These are phyloP conservation scores for Cephalopholis sonnerati DNA, from an alignment of 2,113 vertebrate species.

Conservation along the genomic window DNA sequence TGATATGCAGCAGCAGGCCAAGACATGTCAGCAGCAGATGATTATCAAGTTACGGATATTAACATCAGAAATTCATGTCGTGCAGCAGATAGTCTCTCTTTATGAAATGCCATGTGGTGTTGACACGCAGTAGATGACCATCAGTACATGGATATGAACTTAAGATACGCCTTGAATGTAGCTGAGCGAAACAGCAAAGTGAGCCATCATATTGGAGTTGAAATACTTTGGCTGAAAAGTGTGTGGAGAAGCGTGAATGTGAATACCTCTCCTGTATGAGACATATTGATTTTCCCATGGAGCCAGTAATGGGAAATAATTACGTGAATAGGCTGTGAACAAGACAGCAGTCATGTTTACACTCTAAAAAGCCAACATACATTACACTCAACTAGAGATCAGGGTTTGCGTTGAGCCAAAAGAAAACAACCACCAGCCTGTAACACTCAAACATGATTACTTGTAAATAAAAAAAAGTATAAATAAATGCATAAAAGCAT, in stretches of 20 bases:
- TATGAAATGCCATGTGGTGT: conserved; percentile 20
- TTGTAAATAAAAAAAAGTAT: not conserved
- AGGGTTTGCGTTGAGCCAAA: not conserved
- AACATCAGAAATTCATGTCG: conserved; percentile 33
- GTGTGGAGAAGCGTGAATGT: not conserved
- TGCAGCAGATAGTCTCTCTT: conserved; percentile 22
- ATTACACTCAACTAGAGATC: not conserved
- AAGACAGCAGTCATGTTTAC: not conserved
- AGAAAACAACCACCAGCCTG: not conserved
- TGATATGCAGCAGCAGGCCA: conserved; percentile 29
- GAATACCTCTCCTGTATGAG: not conserved
- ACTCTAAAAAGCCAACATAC: not conserved
- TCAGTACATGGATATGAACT: not conserved
- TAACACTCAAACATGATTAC: not conserved
- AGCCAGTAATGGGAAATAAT: not conserved
- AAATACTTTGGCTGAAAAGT: not conserved
- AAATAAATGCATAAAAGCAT: not conserved
- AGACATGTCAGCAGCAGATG: conserved; percentile 37
- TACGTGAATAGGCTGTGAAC: not conserved
- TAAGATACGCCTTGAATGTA: not conserved
- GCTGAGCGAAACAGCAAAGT: not conserved
- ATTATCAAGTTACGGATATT: conserved; percentile 52
- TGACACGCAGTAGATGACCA: conserved; percentile 28
- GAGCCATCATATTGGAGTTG: not conserved
- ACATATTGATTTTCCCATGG: not conserved